These are phyloP conservation scores for Mormyrus hasselquistii DNA, from an alignment of 2,797 vertebrate genomes.

Conservation along the genomic window DNA sequence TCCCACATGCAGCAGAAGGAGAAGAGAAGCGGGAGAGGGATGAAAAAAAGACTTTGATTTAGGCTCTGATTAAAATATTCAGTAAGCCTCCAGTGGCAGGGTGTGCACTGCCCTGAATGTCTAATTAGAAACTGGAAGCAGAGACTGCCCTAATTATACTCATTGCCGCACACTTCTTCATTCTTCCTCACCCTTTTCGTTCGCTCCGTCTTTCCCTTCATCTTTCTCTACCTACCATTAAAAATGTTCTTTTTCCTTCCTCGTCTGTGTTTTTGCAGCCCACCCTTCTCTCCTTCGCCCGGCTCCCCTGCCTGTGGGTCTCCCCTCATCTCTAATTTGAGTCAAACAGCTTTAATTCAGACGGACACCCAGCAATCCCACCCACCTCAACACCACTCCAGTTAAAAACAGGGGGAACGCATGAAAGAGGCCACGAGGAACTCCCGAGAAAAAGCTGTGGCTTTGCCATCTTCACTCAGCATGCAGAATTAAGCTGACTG, in stretches of 20 bases:
- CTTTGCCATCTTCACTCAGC: neutral
- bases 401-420: neutral
- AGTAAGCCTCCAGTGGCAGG: conserved; percentile 37
- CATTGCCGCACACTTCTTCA: conserved; percentile 31
- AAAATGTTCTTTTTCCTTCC: conserved; percentile 12
- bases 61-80: conserved; percentile 46
- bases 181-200: conserved; percentile 15
- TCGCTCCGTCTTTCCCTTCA: neutral
- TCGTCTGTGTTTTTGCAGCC: neutral
- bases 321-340: conserved; percentile 17
- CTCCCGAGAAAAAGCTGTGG: neutral
- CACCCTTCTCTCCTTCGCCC: neutral
- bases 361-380: neutral
- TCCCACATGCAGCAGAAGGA: conserved; percentile 30
- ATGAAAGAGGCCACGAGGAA: neutral
- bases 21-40: neutral
- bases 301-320: neutral
- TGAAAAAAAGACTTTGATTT: conserved; percentile 41
- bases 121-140: conserved; percentile 44
- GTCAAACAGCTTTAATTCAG: conserved; percentile 13
- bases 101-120: conserved; percentile 42
- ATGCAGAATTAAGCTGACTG: neutral
- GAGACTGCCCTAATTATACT: conserved; percentile 39
- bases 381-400: conserved; percentile 5
- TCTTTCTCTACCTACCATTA: conserved; percentile 14